Evolutionary conservation across 1,140 invertebrate species (phyloP).

Genomic region (Zaprionus africanus): DNA sequence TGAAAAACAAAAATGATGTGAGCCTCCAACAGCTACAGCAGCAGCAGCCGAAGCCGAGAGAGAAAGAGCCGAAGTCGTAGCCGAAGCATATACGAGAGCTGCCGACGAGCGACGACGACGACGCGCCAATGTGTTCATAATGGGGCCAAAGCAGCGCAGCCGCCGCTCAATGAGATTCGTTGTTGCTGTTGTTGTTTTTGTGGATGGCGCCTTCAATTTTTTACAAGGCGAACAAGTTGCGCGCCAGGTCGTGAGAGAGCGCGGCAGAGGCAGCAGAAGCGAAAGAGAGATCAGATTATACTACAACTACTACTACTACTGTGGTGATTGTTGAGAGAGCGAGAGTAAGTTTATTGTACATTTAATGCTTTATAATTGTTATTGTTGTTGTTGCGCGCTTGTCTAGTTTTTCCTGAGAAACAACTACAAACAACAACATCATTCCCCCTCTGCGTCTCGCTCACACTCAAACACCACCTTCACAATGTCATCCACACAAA

Average conservation of each 20-base stretch:
- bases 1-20: conserved; percentile 58
- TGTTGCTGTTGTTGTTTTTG: conserved; percentile 28
- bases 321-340: conserved; percentile 20
- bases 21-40: conserved; percentile 21
- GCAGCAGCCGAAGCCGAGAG: conserved; percentile 26
- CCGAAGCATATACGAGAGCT: conserved; percentile 14
- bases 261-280: background rate
- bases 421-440: conserved; percentile 44
- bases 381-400: conserved; percentile 19
- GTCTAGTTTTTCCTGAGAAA: conserved; percentile 42
- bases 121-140: conserved; percentile 41
- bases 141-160: conserved; percentile 76
- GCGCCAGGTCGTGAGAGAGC: conserved; percentile 44
- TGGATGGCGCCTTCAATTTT: conserved; percentile 61
- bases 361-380: conserved; percentile 60
- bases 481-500: conserved; percentile 44
- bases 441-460: background rate
- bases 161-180: conserved; percentile 45
- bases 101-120: conserved; percentile 25
- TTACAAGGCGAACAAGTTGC: conserved; percentile 76
- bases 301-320: background rate
- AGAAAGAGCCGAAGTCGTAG: conserved; percentile 3
- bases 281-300: conserved; percentile 29
- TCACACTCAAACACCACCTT: background rate
- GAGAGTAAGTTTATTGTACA: conserved; percentile 55